phyloP scores from a whole-genome alignment of 2,888 invertebrate genomes.

The Cotesia congregata region DNA sequence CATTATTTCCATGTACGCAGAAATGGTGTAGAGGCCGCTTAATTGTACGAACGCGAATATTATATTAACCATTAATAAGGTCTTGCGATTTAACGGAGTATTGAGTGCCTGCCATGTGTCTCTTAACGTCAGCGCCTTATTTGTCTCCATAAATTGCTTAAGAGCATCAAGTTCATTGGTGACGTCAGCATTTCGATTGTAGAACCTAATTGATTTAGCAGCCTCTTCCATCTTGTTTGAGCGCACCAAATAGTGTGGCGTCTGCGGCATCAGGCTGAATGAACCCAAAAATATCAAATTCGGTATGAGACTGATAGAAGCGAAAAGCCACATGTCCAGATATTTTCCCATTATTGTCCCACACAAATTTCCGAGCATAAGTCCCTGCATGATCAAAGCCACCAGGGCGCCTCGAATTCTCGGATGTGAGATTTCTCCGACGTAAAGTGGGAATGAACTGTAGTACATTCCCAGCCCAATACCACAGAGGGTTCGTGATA shows the following conservation, averaged over 20 bases:
- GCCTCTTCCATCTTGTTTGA: slow-evolving; percentile 48
- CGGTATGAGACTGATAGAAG: slow-evolving; percentile 56
- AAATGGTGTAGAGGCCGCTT: slow-evolving; percentile 53
- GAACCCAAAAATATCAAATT: slow-evolving; percentile 52
- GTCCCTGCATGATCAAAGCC: slow-evolving; percentile 56
- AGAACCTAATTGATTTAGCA: slow-evolving; percentile 54
- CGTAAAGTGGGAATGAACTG: slow-evolving; percentile 56
- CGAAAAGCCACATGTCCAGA: slow-evolving; percentile 55
- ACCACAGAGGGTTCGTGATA: slow-evolving; percentile 49
- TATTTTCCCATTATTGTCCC: slow-evolving; percentile 61
- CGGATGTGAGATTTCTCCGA: slow-evolving; percentile 59
- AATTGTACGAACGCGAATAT: slow-evolving; percentile 57
- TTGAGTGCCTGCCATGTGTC: slow-evolving; percentile 40
- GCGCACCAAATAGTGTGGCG: slow-evolving; percentile 57
- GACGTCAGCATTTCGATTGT: slow-evolving; percentile 51
- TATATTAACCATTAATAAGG: slow-evolving; percentile 49
- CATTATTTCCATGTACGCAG: slow-evolving; percentile 58
- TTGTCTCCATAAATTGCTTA: slow-evolving; percentile 47
- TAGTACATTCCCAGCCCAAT: slow-evolving; percentile 54
- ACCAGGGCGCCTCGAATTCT: slow-evolving; percentile 57
- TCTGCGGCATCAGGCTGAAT: slow-evolving; percentile 59
- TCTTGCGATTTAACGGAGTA: slow-evolving; percentile 45
- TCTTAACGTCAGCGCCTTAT: slow-evolving; percentile 10
- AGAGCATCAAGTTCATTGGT: slow-evolving; percentile 50
- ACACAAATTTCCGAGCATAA: slow-evolving; percentile 57